Conservation (phyloP, 2,797 vertebrate species). For the Cossypha caffra region DNA sequence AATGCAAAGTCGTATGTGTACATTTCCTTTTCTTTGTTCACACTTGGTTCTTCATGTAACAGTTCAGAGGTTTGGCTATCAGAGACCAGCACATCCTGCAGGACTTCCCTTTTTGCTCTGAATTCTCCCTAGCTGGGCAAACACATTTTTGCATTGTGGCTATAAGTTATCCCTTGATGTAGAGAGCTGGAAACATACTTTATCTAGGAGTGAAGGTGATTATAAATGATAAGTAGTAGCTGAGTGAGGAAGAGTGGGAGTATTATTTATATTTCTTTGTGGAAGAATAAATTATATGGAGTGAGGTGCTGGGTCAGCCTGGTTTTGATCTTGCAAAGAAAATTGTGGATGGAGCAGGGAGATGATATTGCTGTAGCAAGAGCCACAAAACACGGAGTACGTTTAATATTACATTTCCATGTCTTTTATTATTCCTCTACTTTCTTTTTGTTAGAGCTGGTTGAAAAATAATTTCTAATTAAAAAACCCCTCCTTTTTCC, state of each 20-base stretch:
- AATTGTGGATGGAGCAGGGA: neutral
- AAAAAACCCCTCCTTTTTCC: neutral
- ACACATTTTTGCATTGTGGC: neutral
- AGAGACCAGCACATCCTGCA: neutral
- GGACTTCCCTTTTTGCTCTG: constrained; percentile 16
- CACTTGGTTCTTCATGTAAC: neutral
- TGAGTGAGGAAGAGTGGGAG: neutral
- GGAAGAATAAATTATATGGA: neutral
- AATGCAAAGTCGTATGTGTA: neutral
- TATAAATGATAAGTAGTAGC: neutral
- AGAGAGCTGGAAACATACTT: constrained; percentile 1
- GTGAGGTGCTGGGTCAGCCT: neutral
- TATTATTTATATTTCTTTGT: neutral
- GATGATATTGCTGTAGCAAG: neutral
- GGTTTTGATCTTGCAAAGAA: neutral
- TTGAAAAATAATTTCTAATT: neutral
- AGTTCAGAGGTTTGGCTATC: neutral
- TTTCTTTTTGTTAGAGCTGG: neutral
- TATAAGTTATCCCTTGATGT: neutral
- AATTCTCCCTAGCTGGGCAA: neutral
- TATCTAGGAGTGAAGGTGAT: neutral
- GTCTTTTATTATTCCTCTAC: neutral
- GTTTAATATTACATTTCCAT: neutral
- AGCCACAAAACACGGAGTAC: neutral
- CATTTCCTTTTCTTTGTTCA: neutral